Percentiles rank a stretch among this genome's conserved stretches.
phyloP scores from a whole-genome alignment of 2,113 vertebrate species.

The Zosterops hypoxanthus region DNA sequence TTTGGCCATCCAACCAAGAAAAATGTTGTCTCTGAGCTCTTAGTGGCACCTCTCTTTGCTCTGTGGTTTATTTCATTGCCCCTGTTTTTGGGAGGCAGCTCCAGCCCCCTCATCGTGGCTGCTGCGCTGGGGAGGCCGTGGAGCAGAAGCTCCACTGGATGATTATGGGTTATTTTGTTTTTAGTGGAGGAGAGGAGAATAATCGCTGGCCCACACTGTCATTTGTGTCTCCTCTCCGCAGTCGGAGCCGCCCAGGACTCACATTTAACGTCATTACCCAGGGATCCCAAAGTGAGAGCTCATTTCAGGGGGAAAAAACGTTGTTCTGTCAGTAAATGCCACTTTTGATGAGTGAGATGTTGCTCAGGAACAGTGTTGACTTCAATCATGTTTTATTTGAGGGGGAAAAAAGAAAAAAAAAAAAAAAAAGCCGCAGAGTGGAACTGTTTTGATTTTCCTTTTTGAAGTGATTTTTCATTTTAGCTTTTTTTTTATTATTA shows the following conservation, averaged over 20 bases:
- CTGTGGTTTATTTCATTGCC: conserved; percentile 38
- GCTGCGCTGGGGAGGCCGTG: neutral
- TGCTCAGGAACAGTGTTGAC: neutral
- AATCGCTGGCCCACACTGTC: neutral
- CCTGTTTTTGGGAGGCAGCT: neutral
- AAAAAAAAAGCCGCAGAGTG: neutral
- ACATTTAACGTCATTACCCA: neutral
- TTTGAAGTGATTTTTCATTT: conserved; percentile 18
- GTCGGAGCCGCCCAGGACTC: neutral
- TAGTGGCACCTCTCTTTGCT: neutral
- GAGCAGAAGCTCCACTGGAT: neutral
- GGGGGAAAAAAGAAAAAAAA: neutral
- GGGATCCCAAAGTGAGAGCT: neutral
- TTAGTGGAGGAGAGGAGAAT: neutral
- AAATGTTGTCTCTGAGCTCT: neutral
- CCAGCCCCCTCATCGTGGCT: conserved; percentile 11
- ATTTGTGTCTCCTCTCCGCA: neutral
- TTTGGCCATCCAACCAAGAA: conserved; percentile 33
- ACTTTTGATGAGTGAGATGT: conserved; percentile 22
- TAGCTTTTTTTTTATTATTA: fast-evolving
- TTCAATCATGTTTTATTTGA: conserved; percentile 23
- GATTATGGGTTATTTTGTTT: conserved; percentile 32
- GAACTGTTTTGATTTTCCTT: conserved; percentile 44
- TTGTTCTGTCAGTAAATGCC: conserved; percentile 30
- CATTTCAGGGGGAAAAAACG: neutral